Conservation (phyloP, 1,140 invertebrate genomes). For the Drosophila truncata region DNA sequence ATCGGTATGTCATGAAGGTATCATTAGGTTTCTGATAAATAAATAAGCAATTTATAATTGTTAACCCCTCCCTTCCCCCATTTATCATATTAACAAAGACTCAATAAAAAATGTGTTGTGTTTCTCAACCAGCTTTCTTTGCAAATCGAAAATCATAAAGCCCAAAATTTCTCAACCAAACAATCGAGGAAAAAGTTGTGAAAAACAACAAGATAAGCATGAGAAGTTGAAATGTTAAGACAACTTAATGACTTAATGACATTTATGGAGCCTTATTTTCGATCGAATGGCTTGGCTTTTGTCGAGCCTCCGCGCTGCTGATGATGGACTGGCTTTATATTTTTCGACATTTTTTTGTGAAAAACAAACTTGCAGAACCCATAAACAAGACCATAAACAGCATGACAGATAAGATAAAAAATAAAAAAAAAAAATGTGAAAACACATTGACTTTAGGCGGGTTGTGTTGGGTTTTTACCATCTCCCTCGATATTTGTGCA, state of each 20-base stretch:
- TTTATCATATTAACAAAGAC: constrained; percentile 14
- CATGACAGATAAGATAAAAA: constrained; percentile 70
- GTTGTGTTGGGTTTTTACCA: constrained; percentile 63
- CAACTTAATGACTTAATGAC: constrained; percentile 78
- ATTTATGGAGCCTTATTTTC: constrained; percentile 65
- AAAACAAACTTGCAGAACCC: constrained; percentile 47
- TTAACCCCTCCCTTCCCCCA: too few species aligned
- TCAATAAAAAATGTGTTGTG: constrained; percentile 1
- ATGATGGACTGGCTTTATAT: constrained; percentile 25
- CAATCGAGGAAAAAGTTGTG: constrained; percentile 44
- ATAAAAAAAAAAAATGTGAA: constrained; percentile 33
- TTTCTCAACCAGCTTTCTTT: background rate
- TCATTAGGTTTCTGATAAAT: background rate
- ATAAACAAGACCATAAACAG: constrained; percentile 59
- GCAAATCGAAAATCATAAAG: constrained; percentile 16
- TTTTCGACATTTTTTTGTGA: constrained; percentile 43
- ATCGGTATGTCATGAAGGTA: background rate
- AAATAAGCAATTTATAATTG: background rate
- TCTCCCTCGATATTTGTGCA: constrained; percentile 65
- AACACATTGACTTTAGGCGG: constrained; percentile 47
- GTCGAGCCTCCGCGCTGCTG: constrained; percentile 40
- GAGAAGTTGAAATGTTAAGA: constrained; percentile 42
- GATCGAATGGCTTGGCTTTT: constrained; percentile 30
- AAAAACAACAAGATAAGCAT: constrained; percentile 63
- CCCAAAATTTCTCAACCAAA: constrained; percentile 36